Percentiles rank a stretch among this genome's conserved stretches.
Evolutionary conservation across 2,113 vertebrate species (phyloP).

Genomic region (Malurus cyaneus): DNA sequence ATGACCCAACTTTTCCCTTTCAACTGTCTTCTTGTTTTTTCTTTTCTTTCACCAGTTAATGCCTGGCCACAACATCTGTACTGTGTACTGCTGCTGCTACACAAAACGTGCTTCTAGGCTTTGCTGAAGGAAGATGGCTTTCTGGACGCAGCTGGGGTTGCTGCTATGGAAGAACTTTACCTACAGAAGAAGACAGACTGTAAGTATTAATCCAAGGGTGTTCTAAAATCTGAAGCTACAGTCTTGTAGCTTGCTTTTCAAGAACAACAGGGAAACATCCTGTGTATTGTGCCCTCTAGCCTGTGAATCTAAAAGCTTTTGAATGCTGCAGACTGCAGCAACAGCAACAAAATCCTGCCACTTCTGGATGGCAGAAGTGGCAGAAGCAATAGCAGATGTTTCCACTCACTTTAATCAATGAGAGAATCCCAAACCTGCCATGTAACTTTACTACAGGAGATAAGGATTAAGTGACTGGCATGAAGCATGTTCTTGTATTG

Average conservation of each 20-base stretch:
- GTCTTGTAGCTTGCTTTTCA: neutral
- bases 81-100: slow-evolving; percentile 61
- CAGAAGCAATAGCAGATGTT: neutral
- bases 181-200: slow-evolving; percentile 90
- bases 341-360: neutral
- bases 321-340: neutral
- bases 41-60: slow-evolving; percentile 70
- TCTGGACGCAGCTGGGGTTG: slow-evolving; percentile 88
- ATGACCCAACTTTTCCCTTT: neutral
- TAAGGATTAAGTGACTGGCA: neutral
- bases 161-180: slow-evolving; percentile 98
- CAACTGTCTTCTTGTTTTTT: neutral
- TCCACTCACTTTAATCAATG: neutral
- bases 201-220: slow-evolving; percentile 68
- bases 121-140: slow-evolving; percentile 81
- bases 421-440: neutral
- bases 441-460: neutral
- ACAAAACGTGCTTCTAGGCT: neutral
- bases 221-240: neutral
- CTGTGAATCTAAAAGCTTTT: neutral
- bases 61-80: slow-evolving; percentile 73
- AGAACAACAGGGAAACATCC: neutral
- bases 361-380: neutral
- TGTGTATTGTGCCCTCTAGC: neutral
- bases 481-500: neutral